Evolutionary conservation across 2,113 vertebrate species (phyloP), one percentile per base, ranked within the genome.

Genomic region (Gallinago paraguaiae): DNA sequence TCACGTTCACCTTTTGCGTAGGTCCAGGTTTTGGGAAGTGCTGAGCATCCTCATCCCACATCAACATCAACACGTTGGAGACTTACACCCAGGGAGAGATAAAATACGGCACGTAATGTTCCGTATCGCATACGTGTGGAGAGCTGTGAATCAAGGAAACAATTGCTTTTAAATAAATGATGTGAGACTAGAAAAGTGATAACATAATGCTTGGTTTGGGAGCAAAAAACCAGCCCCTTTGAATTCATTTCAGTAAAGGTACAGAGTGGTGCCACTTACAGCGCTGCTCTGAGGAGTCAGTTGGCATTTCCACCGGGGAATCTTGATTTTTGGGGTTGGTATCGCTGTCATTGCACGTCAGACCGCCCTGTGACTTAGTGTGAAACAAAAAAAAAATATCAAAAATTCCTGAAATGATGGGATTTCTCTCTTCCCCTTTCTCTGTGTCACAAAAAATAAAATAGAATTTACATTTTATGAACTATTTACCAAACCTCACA

Each of bases 81-180:
- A 13, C 67, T 76, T 27, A 22, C 4, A 56, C 63, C 67, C 63
- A 31, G 51, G 70, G 68, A 78, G 48, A 60, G 77, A 53, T 4
- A 78, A 90, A 93, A 90, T 4, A 35, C 0, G 1, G 41, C 82
- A 64, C 1, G 0, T 16, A 9, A 48, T 4, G 64, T 17, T 65
- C n/a, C 1, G 0, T 30, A 8, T 68, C 37, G 0, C 22, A 0
- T 43, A 10, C 1, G 3, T n/a, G 63, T 28, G 51, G 51, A 60
- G 30, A 57, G 59, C 76, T 86, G 48, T 10, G 88, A 71, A 64
- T 59, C 46, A 35, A 76, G 60, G 68, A 45, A 90, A 70, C 8
- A 28, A 71, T 12, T 78, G 18, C 79, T 83, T 20, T 50, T 53
- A 79, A 86, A 92, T 22, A 82, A 86, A 69, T 41, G 6, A 79